Evolutionary conservation across 2,113 vertebrate species (phyloP).

Genomic region (Dipodomys stephensi): DNA sequence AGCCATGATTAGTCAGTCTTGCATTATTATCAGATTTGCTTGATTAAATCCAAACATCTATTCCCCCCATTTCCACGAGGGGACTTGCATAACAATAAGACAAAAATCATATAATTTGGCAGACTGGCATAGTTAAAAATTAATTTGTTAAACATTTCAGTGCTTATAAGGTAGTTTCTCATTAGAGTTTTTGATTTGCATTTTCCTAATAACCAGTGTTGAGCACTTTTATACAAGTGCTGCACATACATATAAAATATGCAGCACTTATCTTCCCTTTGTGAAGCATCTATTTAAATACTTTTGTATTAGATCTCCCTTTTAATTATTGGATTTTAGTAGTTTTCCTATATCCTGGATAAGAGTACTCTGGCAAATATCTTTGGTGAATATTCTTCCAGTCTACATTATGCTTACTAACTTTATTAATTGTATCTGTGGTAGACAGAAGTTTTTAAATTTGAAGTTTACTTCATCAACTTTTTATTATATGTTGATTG

Average conservation of each 20-base stretch:
- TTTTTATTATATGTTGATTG: not conserved
- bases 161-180: not conserved
- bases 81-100: not conserved
- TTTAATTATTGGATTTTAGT: constrained; percentile 9
- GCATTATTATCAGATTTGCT: not conserved
- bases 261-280: not conserved
- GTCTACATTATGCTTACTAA: not conserved
- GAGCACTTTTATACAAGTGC: not conserved
- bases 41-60: not conserved
- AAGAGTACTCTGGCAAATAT: not conserved
- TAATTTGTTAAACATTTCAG: not conserved
- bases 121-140: not conserved
- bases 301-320: not conserved
- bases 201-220: not conserved
- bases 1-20: not conserved
- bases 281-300: not conserved
- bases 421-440: not conserved
- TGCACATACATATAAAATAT: not conserved
- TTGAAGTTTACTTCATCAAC: not conserved
- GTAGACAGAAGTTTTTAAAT: not conserved
- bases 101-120: not conserved
- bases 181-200: not conserved
- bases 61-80: not conserved
- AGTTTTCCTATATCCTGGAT: not conserved
- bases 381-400: not conserved